Conservation (phyloP, 2,113 vertebrate genomes). For the Turdus rufiventris region DNA sequence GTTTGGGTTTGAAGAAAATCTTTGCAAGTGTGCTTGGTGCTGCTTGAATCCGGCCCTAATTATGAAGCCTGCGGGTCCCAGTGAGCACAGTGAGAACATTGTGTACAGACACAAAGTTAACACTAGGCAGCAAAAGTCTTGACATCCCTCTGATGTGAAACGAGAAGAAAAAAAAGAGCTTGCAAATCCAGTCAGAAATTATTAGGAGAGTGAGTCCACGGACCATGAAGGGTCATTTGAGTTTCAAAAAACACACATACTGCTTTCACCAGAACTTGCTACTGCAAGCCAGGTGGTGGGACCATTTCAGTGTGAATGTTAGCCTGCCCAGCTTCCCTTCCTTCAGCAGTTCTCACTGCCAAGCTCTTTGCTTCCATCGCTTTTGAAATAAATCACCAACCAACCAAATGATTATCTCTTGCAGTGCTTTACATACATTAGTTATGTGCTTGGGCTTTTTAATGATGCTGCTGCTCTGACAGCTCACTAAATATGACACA, state of each 20-base stretch:
- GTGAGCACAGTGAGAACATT: constrained; percentile 4
- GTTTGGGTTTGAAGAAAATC: not conserved
- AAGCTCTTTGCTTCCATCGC: constrained; percentile 13
- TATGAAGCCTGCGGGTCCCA: not conserved
- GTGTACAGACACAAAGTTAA: constrained; percentile 34
- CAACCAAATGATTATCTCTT: constrained; percentile 20
- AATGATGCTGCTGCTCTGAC: constrained; percentile 52
- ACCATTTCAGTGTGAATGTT: fast-evolving
- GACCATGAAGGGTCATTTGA: not conserved
- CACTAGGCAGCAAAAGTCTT: not conserved
- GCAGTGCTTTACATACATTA: constrained; percentile 21
- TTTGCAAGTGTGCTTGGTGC: not conserved
- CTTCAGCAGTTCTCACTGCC: not conserved
- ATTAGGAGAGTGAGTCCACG: not conserved
- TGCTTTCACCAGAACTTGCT: not conserved
- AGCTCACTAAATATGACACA: constrained; percentile 45
- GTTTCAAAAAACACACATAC: not conserved
- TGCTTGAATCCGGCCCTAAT: constrained; percentile 18
- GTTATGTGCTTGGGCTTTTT: constrained; percentile 48
- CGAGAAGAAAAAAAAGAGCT: not conserved
- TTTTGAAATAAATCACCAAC: constrained; percentile 40
- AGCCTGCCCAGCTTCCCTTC: not conserved
- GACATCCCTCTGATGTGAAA: constrained; percentile 44
- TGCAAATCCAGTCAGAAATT: constrained; percentile 7
- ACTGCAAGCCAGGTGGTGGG: not conserved